Evolutionary conservation across 2,888 invertebrate species (phyloP), one percentile per base, ranked within the genome.

Genomic region (Timandra comae): DNA sequence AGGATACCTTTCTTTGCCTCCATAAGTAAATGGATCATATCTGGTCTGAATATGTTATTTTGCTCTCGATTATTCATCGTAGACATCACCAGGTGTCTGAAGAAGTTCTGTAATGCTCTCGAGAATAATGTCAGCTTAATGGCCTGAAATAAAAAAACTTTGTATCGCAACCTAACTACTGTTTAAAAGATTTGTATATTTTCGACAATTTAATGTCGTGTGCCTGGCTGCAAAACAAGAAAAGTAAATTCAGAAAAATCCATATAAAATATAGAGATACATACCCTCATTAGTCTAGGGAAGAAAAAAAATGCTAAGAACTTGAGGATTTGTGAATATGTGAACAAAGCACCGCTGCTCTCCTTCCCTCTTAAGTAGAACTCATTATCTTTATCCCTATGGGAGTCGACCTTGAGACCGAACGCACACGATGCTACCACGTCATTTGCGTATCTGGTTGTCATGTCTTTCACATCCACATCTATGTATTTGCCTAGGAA

Each of bases 21-120:
- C 74, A 89, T 75, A 1, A 89, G 62, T 2, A 89, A 46, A 30
- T 89, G 81, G 10, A 89, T 86, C 86, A 89, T 87, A 39, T 87
- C 87, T 0, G 78, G 76, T 7, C 87, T 67, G 7, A 78, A 49
- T 9, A 85, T 79, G 3, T 77, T 57, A 1, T 65, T 39, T 16
- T 58, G 38, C 21, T 78, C 69, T 0, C 87, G 63, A 2, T 76
- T 53, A 19, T 59, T 54, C 64, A 87, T 86, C 1, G 82, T 69
- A 2, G 54, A 60, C 9, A 62, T 34, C 1, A 86, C 75, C 13
- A 82, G 37, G 0, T 58, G 47, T n/a, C 48, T 63, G 35, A 86
- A 82, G 45, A 77, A 86, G 0, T 19, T 13, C 8, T 53, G 56
- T 0, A 50, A 38, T 1, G 31, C 22, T 2, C 60, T 37, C 0